Evolutionary conservation across 2,113 vertebrate genomes (phyloP).

Genomic region (Passer domesticus): DNA sequence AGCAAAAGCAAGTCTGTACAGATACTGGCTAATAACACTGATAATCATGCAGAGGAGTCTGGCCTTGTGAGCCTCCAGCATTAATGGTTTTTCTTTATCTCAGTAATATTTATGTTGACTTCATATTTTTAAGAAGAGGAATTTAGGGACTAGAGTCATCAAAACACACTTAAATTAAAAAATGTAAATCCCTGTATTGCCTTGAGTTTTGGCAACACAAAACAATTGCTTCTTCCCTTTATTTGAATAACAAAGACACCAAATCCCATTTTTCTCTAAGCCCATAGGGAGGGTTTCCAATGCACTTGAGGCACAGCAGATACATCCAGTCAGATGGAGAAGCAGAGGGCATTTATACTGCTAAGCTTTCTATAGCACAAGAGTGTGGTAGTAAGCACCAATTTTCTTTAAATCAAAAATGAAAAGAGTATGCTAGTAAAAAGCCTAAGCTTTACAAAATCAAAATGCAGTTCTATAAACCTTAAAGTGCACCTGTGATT

Average conservation of each 20-base stretch:
- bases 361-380: background rate
- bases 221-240: background rate
- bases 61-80: background rate
- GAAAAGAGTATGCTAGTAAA: background rate
- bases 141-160: background rate
- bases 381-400: constrained; percentile 30
- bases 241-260: constrained; percentile 56
- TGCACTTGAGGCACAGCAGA: background rate
- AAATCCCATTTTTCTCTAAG: background rate
- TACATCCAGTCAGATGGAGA: background rate
- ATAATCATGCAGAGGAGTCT: background rate
- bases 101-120: background rate
- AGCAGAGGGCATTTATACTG: background rate
- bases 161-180: background rate
- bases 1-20: background rate
- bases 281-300: constrained; percentile 9
- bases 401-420: constrained; percentile 57
- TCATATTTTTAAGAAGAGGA: background rate
- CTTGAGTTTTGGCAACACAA: background rate
- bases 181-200: background rate
- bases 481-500: background rate
- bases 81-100: background rate
- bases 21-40: background rate
- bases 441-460: background rate
- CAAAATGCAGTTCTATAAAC: background rate